These are phyloP conservation scores for Tipula vernalis DNA, from an alignment of 2,888 invertebrate genomes.

Conservation along the genomic window DNA sequence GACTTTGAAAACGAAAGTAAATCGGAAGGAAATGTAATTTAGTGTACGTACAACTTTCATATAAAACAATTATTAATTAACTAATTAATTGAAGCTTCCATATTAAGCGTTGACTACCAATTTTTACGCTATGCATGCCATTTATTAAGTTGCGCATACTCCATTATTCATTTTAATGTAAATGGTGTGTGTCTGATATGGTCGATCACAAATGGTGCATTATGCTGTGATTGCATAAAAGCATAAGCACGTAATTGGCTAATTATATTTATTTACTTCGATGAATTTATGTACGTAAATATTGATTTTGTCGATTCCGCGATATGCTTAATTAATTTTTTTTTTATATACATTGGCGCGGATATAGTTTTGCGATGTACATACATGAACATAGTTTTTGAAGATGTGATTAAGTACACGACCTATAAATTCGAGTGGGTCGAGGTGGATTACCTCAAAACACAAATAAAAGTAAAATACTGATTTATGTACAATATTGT, in stretches of 20 bases:
- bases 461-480: neutral
- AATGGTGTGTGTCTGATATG: neutral
- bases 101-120: neutral
- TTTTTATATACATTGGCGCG: neutral
- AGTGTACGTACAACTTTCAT: neutral
- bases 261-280: neutral
- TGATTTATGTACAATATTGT: too few relatives aligned
- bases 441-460: neutral
- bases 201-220: neutral
- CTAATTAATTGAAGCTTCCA: neutral
- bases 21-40: neutral
- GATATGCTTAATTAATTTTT: neutral
- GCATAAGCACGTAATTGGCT: neutral
- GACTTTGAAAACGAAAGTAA: slow-evolving; percentile 4
- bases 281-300: neutral
- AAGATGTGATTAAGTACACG: neutral
- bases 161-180: neutral
- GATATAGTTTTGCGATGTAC: neutral
- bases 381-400: neutral
- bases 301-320: neutral
- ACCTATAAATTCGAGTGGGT: neutral
- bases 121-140: neutral
- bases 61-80: neutral
- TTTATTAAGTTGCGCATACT: neutral
- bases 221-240: neutral